Base-by-base conservation (phyloP, 1,140 invertebrate species). In the Dinoponera quadriceps region DNA sequence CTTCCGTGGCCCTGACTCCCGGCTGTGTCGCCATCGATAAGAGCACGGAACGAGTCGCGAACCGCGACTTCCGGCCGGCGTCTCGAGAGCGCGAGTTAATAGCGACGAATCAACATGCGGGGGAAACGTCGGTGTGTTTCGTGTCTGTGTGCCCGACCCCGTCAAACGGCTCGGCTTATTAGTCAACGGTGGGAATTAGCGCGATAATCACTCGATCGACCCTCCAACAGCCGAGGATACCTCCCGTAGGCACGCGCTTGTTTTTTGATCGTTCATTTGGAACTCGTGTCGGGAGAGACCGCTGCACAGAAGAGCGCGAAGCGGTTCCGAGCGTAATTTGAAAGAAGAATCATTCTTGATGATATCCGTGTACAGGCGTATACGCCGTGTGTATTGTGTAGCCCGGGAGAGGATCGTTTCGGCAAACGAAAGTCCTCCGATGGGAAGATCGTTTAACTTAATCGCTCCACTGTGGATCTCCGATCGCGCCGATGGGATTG, bases 381-480 rank as follows among this genome's bases (percentile, higher is more conserved):
- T 3, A 22, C 11, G 33, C 3, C 2, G 0, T 33, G 4, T 63
- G 18, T n/a, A 20, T 0, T 33, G 1, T 63, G 18, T n/a, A 16
- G 33, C 13, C 14, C 22, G 27, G 14, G 48, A 66, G 14, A 9
- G 14, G 13, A 9, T 49, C 44, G 20, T 63, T 75, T n/a, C 33
- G 29, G 27, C 20, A 14, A 44, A 82, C 62, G 27, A 82, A 82
- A 74, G 22, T 55, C 57, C n/a, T 63, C 38, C 20, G 51, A 7
- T 38, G n/a, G 51, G 27, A 69, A 66, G 65, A 65, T 80, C 75
- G 65, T 71, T 71, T 14, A 59, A 71, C 65, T 71, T 80, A 80
- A 80, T 80, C 75, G 75, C 33, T 48, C 54, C 54, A 63, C 65
- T 22, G 65, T 80, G 75, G n/a, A 69, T 80, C 14, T 80, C 51